Evolutionary conservation across 2,797 vertebrate genomes (phyloP), one percentile per base, ranked within the genome.

Genomic region (Cercopithecus mitis): DNA sequence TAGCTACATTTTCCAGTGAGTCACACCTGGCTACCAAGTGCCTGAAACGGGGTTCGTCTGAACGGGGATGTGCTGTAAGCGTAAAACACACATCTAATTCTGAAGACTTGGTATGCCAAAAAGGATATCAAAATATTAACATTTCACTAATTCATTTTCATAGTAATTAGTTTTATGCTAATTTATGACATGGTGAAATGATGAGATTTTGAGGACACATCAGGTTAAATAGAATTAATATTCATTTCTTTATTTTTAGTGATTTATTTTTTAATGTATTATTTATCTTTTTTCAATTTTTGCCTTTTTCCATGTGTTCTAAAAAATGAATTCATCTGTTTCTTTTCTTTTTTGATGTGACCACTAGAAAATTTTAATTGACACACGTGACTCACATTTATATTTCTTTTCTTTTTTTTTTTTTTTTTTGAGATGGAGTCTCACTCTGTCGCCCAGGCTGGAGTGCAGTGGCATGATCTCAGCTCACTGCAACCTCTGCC

Each of bases 301-400:
- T 64, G 30, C 15, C 61, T 64, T 33, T 64, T 64, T 64, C 61
- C 61, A 4, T 33, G 61, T 64, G 30, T 64, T 64, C 14, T 15
- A 15, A 15, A 52, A 58, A 13, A 20, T 90, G 33, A 17, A 72
- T 67, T 90, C 52, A 64, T 41, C 39, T 77, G 11, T 73, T 50
- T 33, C 67, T 25, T 79, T 33, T 70, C 67, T 83, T 92, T 61
- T 67, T 75, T 64, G 55, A 79, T 1, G 6, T 84, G 61, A 58
- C 55, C 39, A 7, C n/a, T 93, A 50, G 80, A 75, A 57, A 33
- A 22, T 17, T 50, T 80, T 43, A 55, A 90, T 57, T 72, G 43
- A 67, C 1, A 20, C 13, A 14, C 1, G 0, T 90, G 22, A 55
- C 57, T 87, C 0, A 0, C 5, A 67, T 90, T 52, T 43, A 1